These are phyloP conservation scores for Limnephilus lunatus DNA, from an alignment of 2,888 invertebrate species.

Conservation along the genomic window DNA sequence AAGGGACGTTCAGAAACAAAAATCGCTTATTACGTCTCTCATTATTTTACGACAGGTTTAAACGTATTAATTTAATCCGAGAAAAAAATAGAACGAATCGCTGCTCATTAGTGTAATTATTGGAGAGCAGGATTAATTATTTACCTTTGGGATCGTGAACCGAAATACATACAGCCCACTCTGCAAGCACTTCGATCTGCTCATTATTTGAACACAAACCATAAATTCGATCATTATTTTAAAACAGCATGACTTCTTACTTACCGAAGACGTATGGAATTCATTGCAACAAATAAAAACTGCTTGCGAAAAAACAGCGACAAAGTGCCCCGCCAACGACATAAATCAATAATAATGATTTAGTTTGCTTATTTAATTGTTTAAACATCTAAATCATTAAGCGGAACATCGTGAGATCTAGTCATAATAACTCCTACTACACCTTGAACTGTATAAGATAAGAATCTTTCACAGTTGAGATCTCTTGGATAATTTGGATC, in stretches of 20 bases:
- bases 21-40: background rate
- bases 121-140: background rate
- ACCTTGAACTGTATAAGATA: background rate
- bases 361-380: background rate
- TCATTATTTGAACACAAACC: conserved; percentile 2
- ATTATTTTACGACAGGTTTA: background rate
- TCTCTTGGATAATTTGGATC: background rate
- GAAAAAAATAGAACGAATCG: background rate
- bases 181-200: background rate
- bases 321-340: background rate
- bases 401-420: background rate
- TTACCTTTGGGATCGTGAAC: background rate
- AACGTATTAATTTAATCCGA: background rate
- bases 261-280: background rate
- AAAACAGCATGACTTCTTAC: background rate
- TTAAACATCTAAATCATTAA: background rate
- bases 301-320: background rate
- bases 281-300: background rate
- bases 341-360: background rate
- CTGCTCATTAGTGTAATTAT: background rate
- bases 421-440: background rate
- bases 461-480: background rate
- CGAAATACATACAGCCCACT: background rate
- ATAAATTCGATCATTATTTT: background rate
- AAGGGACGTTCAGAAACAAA: background rate